These are phyloP conservation scores for Physocephala rufipes DNA, from an alignment of 2,888 invertebrate genomes.

Conservation along the genomic window DNA sequence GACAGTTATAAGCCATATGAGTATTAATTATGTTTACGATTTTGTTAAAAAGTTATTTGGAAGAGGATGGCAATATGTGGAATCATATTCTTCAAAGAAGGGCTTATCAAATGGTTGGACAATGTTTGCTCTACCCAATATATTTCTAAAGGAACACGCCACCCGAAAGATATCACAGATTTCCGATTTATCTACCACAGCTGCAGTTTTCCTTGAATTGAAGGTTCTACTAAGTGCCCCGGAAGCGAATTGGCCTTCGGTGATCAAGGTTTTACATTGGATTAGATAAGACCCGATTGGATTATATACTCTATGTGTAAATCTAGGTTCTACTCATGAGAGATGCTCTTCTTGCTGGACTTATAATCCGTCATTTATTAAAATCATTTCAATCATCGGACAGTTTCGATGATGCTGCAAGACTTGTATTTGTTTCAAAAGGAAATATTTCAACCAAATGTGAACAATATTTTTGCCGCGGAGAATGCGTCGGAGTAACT, in stretches of 20 bases:
- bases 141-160: constrained; percentile 68
- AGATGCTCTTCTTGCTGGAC: constrained; percentile 72
- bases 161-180: constrained; percentile 61
- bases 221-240: constrained; percentile 79
- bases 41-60: constrained; percentile 66
- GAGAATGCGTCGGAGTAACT: constrained; percentile 69
- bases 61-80: constrained; percentile 69
- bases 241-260: constrained; percentile 79
- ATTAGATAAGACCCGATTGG: too few relatives aligned
- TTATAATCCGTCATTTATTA: constrained; percentile 69
- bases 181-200: constrained; percentile 69
- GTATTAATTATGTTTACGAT: neutral
- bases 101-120: constrained; percentile 76
- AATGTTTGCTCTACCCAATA: constrained; percentile 73
- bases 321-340: constrained; percentile 77
- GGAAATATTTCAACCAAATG: constrained; percentile 65
- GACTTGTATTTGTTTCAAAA: constrained; percentile 62
- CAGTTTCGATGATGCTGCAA: constrained; percentile 62
- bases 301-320: neutral
- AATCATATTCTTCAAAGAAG: constrained; percentile 69
- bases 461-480: constrained; percentile 76
- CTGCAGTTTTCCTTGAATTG: constrained; percentile 75
- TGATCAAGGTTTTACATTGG: constrained; percentile 72
- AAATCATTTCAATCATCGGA: constrained; percentile 67
- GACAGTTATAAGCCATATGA: neutral